These are phyloP conservation scores for Pygathrix nemaeus DNA, from an alignment of 2,113 vertebrate species.

Conservation along the genomic window DNA sequence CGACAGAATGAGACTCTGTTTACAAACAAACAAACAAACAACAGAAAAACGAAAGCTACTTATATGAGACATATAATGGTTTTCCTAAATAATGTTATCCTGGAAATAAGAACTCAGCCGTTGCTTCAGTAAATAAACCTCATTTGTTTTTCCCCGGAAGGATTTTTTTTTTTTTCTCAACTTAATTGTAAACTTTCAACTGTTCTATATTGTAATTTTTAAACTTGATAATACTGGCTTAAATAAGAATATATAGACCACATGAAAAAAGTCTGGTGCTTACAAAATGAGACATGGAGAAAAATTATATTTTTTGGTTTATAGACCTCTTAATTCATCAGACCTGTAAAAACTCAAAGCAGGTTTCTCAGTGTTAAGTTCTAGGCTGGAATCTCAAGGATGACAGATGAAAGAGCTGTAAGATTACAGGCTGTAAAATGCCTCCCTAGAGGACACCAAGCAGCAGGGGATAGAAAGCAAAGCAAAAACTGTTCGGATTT, in stretches of 20 bases:
- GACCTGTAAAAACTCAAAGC: not conserved
- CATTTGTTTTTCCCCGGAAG: not conserved
- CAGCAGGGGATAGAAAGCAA: not conserved
- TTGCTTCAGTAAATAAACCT: constrained; percentile 3
- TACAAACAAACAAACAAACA: too few relatives aligned
- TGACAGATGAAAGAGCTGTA: not conserved
- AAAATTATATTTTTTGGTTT: not conserved
- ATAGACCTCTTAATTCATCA: not conserved
- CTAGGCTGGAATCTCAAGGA: not conserved
- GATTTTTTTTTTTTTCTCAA: not conserved
- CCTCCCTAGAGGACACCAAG: not conserved
- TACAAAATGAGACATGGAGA: not conserved
- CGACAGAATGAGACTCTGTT: too few relatives aligned
- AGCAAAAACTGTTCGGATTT: not conserved
- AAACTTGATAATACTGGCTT: constrained; percentile 19
- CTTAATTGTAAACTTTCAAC: constrained; percentile 4
- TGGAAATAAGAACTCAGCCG: not conserved
- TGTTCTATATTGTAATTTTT: not conserved
- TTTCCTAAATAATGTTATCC: constrained; percentile 11
- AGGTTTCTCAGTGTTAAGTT: not conserved
- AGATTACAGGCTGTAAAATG: not conserved
- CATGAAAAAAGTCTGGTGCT: not conserved
- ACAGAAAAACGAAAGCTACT: too few relatives aligned
- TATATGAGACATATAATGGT: not conserved
- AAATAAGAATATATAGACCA: not conserved